phyloP scores from a whole-genome alignment of 2,113 vertebrate genomes.

The Hydrolagus affinis region DNA sequence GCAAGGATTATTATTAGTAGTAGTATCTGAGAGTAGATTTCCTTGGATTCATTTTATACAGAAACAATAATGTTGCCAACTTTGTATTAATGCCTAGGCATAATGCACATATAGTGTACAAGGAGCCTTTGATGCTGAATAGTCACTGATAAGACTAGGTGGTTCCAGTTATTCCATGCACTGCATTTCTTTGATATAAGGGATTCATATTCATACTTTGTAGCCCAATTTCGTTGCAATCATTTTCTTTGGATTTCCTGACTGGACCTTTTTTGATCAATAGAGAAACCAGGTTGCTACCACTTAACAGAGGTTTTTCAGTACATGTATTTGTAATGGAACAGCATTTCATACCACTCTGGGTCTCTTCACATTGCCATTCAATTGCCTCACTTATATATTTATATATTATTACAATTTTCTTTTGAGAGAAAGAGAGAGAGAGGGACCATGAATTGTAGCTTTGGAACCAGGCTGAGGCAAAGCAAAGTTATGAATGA shows the following conservation, averaged over 20 bases:
- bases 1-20: no score
- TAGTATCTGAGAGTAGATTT: not conserved
- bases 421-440: no score
- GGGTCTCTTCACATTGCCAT: not conserved
- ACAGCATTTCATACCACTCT: not conserved
- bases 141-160: not conserved
- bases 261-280: not conserved
- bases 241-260: not conserved
- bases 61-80: not conserved
- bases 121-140: not conserved
- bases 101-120: not conserved
- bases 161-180: not conserved
- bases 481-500: no score
- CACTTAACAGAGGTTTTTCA: not conserved
- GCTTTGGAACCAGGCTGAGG: no score
- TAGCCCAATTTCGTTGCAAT: not conserved
- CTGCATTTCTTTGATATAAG: not conserved
- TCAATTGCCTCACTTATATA: no score
- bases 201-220: not conserved
- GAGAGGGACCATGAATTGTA: no score
- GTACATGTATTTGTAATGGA: not conserved
- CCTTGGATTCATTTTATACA: no score
- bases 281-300: not conserved
- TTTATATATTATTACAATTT: no score
- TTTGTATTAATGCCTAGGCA: not conserved